phyloP scores from a whole-genome alignment of 2,113 vertebrate species.

The Leucoraja erinaceus region DNA sequence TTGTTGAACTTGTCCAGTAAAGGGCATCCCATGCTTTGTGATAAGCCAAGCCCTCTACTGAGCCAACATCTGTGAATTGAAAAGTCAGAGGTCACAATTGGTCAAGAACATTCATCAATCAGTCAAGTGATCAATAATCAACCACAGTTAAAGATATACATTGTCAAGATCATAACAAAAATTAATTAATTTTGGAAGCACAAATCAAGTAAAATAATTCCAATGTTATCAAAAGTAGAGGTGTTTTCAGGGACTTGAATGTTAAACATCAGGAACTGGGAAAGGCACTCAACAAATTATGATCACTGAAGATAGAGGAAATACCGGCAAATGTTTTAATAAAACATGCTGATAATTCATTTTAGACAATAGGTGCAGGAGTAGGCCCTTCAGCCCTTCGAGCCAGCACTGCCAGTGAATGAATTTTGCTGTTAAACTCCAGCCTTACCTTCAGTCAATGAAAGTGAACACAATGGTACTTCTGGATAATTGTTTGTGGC shows the following conservation, averaged over 20 bases:
- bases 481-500: neutral
- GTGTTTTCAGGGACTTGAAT: neutral
- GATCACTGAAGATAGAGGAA: neutral
- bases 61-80: slow-evolving; percentile 76
- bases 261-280: neutral
- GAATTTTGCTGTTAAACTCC: neutral
- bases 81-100: neutral
- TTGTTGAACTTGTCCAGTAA: slow-evolving; percentile 95
- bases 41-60: slow-evolving; percentile 92
- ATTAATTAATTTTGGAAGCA: neutral
- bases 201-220: neutral
- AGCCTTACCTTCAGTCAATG: neutral
- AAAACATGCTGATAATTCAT: neutral
- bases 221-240: neutral
- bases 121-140: neutral
- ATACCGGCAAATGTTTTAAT: neutral
- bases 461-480: neutral
- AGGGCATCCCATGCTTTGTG: slow-evolving; percentile 88
- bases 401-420: too few species aligned
- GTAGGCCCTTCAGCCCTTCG: too few species aligned
- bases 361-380: too few species aligned
- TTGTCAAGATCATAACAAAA: neutral
- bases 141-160: neutral
- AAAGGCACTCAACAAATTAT: neutral
- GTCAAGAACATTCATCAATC: neutral